A percentile compares a stretch with the other conserved stretches of the same genome.
These are phyloP conservation scores for Acanthopleura granulata DNA, from an alignment of 2,888 invertebrate species.

Conservation along the genomic window DNA sequence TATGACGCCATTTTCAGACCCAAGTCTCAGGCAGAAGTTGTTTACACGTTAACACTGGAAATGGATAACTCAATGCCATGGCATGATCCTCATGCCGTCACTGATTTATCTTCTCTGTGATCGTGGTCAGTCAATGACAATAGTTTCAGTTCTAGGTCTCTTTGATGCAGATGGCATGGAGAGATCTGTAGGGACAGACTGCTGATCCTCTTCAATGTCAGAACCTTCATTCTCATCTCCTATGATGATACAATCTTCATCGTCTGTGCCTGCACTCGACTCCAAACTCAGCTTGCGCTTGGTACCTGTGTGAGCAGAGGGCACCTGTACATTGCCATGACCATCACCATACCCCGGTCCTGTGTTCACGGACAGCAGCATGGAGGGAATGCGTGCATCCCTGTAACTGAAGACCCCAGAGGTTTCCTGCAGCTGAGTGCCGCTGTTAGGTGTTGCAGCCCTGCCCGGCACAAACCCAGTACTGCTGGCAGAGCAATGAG, in stretches of 20 bases:
- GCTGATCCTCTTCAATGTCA: not conserved
- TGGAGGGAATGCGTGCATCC: slow-evolving; percentile 29
- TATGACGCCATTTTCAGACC: not conserved
- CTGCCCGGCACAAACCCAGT: slow-evolving; percentile 56
- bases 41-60: too few species aligned
- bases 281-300: slow-evolving; percentile 25
- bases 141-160: not conserved
- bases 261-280: slow-evolving; percentile 18
- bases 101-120: too few species aligned
- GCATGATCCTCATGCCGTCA: too few species aligned
- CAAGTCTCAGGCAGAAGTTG: not conserved
- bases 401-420: slow-evolving; percentile 31
- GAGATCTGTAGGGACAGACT: slow-evolving; percentile 8
- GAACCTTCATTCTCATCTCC: slow-evolving; percentile 16
- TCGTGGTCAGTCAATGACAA: slow-evolving; percentile 13
- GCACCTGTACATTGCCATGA: not conserved
- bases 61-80: too few species aligned
- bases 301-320: slow-evolving; percentile 6
- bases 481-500: slow-evolving; percentile 50
- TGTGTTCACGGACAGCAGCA: slow-evolving; percentile 20
- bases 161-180: not conserved
- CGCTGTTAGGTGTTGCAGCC: slow-evolving; percentile 22
- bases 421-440: slow-evolving; percentile 3
- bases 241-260: slow-evolving; percentile 28
- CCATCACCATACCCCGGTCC: not conserved